Evolutionary conservation across 2,113 vertebrate genomes (phyloP), one percentile per base, ranked within the genome.

Genomic region (Paradoxurus hermaphroditus): DNA sequence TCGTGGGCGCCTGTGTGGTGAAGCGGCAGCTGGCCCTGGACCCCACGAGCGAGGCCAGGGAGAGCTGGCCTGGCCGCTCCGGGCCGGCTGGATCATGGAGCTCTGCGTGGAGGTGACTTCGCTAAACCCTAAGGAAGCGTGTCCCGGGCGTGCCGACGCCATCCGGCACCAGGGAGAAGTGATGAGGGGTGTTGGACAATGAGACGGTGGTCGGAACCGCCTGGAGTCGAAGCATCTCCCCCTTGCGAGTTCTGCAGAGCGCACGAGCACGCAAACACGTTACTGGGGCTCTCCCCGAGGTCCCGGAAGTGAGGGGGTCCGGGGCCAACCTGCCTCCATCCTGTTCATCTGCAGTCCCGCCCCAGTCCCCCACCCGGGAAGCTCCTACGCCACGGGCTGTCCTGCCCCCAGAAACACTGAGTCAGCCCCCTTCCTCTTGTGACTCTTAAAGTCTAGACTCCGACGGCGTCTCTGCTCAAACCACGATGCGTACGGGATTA

Each of bases 161-260:
- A 10, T 21, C 25, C 0, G 0, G 53, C 3, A 2, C 2, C 11
- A 67, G 5, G 46, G 1, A 2, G 39, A 16, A 4, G 7, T 0
- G 16, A 10, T 0, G 3, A 11, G 65, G 18, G 59, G 36, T 31
- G 78, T 34, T 3, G 34, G 83, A 53, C 86, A 14, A 14, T 0
- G 3, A 29, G 27, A 0, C 3, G 4, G n/a, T 25, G 8, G 41
- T 16, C 56, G n/a, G 5, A 9, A 18, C 6, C 0, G 0, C 31
- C 3, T 1, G 34, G 39, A 1, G 36, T 34, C 7, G 36, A 51
- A 51, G 25, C n/a, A 19, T 8, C 39, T 31, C 16, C 68, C 5
- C 18, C 23, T 9, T 3, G 7, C 1, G 0, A 2, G 39, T 23
- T 49, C 18, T 21, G 16, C 15, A 14, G 16, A 18, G n/a, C 7